Evolutionary conservation across 2,888 invertebrate species (phyloP), one percentile per base, ranked within the genome.

Genomic region (Heliconius charithonia): DNA sequence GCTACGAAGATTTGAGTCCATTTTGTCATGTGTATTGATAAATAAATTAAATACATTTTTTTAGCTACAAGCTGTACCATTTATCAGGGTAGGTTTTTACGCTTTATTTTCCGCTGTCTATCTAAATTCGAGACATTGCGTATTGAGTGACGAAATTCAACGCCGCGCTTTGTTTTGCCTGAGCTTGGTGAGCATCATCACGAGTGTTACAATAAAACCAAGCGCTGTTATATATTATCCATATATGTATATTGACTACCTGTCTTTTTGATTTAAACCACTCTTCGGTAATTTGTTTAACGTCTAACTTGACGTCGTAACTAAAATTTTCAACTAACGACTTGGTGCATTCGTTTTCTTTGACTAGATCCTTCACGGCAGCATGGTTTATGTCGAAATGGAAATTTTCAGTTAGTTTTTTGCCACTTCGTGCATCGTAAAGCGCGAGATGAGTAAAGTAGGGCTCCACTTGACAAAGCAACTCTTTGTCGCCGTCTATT

Each of bases 331-430:
- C 95, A 79, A 93, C 91, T 87, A 95, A 91, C 85, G 94, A 91
- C 88, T 95, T 93, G 78, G 92, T 93, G 88, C 94, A 93, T 85
- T 95, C 91, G 4, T 84, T 90, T 81, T 91, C 92, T 84, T 89
- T 94, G 95, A 93, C 93, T 94, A 92, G 95, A 89, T 95, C 95
- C 89, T 83, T 92, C n/a, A 97, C 97, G 81, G 96, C 96, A 16
- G 96, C 95, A 87, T 97, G 96, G 93, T 98, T 98, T 25, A 98
- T 95, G 90, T 98, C 98, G 87, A 98, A 98, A 90, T 98, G 97
- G 93, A 99, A 99, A 92, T 98, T 98, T 90, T 99, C 99, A 3
- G 98, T 98, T 82, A 99, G 95, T 93, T 99, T 99, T 87, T 97
- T 96, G 62, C 97, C 97, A 83, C 97, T 97, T 87, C 97, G 97